Evolutionary conservation across 2,888 invertebrate genomes (phyloP).

Genomic region (Chorisops tibialis): DNA sequence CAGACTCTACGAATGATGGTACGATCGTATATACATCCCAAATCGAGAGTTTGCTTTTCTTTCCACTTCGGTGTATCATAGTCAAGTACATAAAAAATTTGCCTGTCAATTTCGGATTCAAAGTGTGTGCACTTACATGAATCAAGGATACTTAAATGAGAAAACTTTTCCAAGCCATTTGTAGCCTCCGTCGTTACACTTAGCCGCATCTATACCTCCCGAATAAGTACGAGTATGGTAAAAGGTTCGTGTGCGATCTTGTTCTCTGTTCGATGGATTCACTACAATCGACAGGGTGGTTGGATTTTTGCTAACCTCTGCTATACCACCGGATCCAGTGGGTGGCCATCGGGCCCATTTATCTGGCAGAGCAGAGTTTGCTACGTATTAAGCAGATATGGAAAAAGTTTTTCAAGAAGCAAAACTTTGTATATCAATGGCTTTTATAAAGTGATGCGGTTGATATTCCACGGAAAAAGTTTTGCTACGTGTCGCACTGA

Average conservation of each 20-base stretch:
- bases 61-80: no score
- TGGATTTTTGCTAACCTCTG: not conserved
- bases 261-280: slow-evolving; percentile 1
- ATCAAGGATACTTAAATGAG: slow-evolving; percentile 31
- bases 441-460: slow-evolving; percentile 1
- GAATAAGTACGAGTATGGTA: slow-evolving; percentile 15
- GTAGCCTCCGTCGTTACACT: not conserved
- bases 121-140: slow-evolving; percentile 29
- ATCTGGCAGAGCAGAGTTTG: not conserved
- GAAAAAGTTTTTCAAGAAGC: slow-evolving; percentile 7
- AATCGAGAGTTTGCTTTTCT: no score
- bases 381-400: slow-evolving; percentile 7
- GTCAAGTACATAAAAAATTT: not conserved
- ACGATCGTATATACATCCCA: no score
- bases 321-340: not conserved
- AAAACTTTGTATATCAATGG: slow-evolving; percentile 21
- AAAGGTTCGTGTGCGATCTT: slow-evolving; percentile 9
- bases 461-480: not conserved
- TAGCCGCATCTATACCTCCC: not conserved
- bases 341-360: not conserved
- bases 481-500: slow-evolving; percentile 18
- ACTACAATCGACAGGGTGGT: not conserved
- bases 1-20: no score
- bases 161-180: slow-evolving; percentile 19
- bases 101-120: slow-evolving; percentile 19